These are phyloP conservation scores for Carollia perspicillata DNA, from an alignment of 2,113 vertebrate species.

Conservation along the genomic window DNA sequence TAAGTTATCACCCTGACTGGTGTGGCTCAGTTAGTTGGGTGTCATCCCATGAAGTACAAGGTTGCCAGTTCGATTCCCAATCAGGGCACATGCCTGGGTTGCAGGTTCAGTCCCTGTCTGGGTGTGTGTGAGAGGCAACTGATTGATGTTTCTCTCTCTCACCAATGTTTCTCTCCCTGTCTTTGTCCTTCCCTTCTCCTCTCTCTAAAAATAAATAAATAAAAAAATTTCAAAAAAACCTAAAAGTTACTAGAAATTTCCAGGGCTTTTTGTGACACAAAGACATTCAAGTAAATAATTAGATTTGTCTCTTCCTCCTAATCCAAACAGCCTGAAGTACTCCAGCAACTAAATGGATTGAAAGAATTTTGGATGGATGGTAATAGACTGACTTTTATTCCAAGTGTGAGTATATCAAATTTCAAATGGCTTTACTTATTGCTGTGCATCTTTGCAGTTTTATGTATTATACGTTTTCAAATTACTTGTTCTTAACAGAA, in stretches of 20 bases:
- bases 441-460: background rate
- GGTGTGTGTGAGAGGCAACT: too few relatives aligned
- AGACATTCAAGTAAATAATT: background rate
- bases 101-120: too few relatives aligned
- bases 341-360: conserved; percentile 95
- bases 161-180: too few relatives aligned
- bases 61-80: too few relatives aligned
- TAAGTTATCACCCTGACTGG: background rate
- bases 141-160: too few relatives aligned
- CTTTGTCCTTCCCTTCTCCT: too few relatives aligned
- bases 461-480: background rate
- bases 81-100: too few relatives aligned
- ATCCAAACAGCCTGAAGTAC: conserved; percentile 93
- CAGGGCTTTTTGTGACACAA: background rate
- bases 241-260: background rate
- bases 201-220: too few relatives aligned
- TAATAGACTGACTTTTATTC: conserved; percentile 95
- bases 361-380: conserved; percentile 99
- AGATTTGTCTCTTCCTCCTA: background rate
- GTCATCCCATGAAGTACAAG: too few relatives aligned
- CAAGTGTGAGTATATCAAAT: conserved; percentile 88
- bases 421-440: conserved; percentile 39
- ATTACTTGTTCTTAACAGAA: conserved; percentile 12
- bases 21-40: too few relatives aligned
- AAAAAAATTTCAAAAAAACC: too few relatives aligned